These are phyloP conservation scores for Mesorhabditis belari DNA, from an alignment of 2,888 invertebrate genomes.

Conservation along the genomic window DNA sequence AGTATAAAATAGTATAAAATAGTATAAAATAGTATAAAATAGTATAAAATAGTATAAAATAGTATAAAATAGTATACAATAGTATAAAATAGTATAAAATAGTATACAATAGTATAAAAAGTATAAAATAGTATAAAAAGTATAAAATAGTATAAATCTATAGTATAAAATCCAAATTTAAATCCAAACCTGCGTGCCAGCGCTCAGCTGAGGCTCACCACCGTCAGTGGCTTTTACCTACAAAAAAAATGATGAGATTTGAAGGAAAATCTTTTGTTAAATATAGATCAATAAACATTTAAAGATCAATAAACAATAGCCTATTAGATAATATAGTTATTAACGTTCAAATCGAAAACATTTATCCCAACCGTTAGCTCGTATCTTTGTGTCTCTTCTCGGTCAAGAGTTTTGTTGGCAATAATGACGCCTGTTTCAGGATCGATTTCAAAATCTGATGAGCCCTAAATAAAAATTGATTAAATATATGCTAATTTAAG, in stretches of 20 bases:
- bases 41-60: too few species aligned
- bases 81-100: too few species aligned
- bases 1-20: too few species aligned
- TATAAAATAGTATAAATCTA: slow-evolving; percentile 52
- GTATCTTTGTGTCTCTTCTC: slow-evolving; percentile 80
- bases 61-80: too few species aligned
- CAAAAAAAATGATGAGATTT: too few species aligned
- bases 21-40: too few species aligned
- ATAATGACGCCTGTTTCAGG: slow-evolving; percentile 82
- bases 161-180: slow-evolving; percentile 80
- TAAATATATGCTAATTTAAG: neutral
- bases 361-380: slow-evolving; percentile 67
- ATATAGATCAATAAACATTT: too few species aligned
- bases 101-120: too few species aligned
- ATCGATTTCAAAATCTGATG: slow-evolving; percentile 74
- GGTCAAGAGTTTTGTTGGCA: slow-evolving; percentile 79
- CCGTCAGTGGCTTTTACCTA: slow-evolving; percentile 73
- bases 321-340: neutral
- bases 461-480: slow-evolving; percentile 70
- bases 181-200: slow-evolving; percentile 56
- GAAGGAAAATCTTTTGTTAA: too few species aligned
- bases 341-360: too few species aligned
- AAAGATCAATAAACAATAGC: neutral
- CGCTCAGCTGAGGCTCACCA: slow-evolving; percentile 65
- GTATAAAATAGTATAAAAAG: too few species aligned